These are phyloP conservation scores for Grallaria varia DNA, from an alignment of 2,113 vertebrate species.

Conservation along the genomic window DNA sequence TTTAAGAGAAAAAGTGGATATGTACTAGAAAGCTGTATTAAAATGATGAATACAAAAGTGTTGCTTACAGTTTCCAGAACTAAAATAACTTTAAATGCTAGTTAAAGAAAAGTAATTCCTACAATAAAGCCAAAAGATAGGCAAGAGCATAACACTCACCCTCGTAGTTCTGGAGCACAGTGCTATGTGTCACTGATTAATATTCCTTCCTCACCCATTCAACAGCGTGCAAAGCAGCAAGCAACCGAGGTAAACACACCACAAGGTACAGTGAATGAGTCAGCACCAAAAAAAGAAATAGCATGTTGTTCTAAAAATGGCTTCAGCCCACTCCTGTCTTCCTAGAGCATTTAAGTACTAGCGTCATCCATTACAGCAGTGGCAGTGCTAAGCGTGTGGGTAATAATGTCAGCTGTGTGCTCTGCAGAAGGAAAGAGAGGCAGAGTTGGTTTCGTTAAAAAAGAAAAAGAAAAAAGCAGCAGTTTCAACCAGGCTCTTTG, in stretches of 20 bases:
- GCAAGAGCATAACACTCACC: not conserved
- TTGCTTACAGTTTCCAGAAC: not conserved
- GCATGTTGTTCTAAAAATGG: constrained; percentile 56
- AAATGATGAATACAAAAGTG: not conserved
- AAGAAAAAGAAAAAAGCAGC: not conserved
- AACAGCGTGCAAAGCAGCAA: constrained; percentile 17
- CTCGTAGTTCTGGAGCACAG: not conserved
- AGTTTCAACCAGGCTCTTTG: not conserved
- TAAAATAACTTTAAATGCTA: not conserved
- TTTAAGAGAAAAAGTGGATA: not conserved
- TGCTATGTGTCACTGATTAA: constrained; percentile 17
- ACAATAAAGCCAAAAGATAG: not conserved
- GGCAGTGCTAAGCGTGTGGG: not conserved
- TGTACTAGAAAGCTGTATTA: not conserved
- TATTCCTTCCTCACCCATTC: constrained; percentile 46
- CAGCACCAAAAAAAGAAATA: constrained; percentile 58
- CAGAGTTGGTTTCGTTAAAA: not conserved
- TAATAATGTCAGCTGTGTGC: constrained; percentile 29
- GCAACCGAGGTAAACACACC: constrained; percentile 29
- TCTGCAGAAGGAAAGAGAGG: not conserved
- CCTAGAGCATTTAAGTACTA: not conserved
- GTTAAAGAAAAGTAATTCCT: not conserved
- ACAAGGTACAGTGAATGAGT: constrained; percentile 57
- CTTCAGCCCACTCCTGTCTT: constrained; percentile 50
- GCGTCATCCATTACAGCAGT: constrained; percentile 18